These are phyloP conservation scores for Ichneumoninae sp. DNA, from an alignment of 2,888 invertebrate species.

Conservation along the genomic window DNA sequence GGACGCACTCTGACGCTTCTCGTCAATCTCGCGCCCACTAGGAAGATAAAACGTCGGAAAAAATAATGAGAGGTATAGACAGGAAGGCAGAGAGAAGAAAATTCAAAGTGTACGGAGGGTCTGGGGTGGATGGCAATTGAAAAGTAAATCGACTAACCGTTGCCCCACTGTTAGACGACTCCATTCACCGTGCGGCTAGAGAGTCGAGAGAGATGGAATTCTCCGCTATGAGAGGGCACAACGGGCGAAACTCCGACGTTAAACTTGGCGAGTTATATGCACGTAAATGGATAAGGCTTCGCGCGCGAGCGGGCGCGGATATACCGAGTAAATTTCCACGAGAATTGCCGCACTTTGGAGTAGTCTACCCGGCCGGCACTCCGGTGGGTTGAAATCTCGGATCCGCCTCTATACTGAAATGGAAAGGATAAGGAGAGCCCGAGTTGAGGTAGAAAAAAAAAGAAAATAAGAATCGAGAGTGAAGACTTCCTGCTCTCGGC, in stretches of 20 bases:
- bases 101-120: not conserved
- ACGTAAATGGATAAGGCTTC: slow-evolving; percentile 62
- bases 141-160: slow-evolving; percentile 57
- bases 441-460: not conserved
- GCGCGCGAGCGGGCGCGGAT: slow-evolving; percentile 46
- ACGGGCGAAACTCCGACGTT: slow-evolving; percentile 48
- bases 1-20: not conserved
- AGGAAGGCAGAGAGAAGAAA: not conserved
- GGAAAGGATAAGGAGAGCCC: slow-evolving; percentile 59
- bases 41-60: not conserved
- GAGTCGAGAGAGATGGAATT: slow-evolving; percentile 38
- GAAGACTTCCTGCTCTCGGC: slow-evolving; percentile 1
- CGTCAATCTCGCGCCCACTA: not conserved
- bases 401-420: slow-evolving; percentile 49
- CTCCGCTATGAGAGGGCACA: slow-evolving; percentile 17
- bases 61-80: slow-evolving; percentile 12
- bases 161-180: slow-evolving; percentile 39
- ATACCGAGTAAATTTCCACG: slow-evolving; percentile 60
- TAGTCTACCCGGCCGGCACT: slow-evolving; percentile 35
- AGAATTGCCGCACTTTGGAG: slow-evolving; percentile 58
- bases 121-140: slow-evolving; percentile 44
- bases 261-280: slow-evolving; percentile 43
- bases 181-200: slow-evolving; percentile 49
- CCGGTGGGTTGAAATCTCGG: slow-evolving; percentile 35
- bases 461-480: slow-evolving; percentile 22